phyloP scores from a whole-genome alignment of 2,888 invertebrate genomes.

The Temnothorax ravouxi region DNA sequence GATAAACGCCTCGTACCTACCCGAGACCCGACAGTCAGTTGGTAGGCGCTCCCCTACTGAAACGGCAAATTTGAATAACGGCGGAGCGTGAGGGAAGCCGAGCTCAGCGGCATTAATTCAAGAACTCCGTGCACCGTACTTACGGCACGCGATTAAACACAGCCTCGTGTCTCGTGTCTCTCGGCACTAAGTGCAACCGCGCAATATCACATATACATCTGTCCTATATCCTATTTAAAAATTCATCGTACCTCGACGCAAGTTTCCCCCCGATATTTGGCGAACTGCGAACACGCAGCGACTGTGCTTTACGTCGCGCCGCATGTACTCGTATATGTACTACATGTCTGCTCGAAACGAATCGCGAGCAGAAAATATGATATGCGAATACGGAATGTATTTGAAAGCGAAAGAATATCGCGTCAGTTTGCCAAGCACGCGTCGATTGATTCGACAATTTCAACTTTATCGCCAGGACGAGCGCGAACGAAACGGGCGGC shows the following conservation, averaged over 20 bases:
- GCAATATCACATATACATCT: slow-evolving; percentile 10
- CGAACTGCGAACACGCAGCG: not conserved
- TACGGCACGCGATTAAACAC: slow-evolving; percentile 40
- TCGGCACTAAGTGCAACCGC: not conserved
- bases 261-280: not conserved
- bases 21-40: slow-evolving; percentile 27
- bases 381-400: not conserved
- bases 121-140: slow-evolving; percentile 25
- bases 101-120: slow-evolving; percentile 44
- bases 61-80: slow-evolving; percentile 51
- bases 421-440: not conserved
- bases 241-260: slow-evolving; percentile 11
- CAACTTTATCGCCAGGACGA: slow-evolving; percentile 12
- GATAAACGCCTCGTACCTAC: slow-evolving; percentile 27
- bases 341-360: no score
- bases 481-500: not conserved
- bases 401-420: slow-evolving; percentile 5
- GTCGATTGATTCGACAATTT: slow-evolving; percentile 29
- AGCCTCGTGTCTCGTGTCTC: not conserved
- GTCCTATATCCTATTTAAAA: slow-evolving; percentile 19
- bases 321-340: no score
- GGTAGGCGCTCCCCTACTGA: slow-evolving; percentile 23
- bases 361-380: slow-evolving; percentile 1
- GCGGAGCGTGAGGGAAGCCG: slow-evolving; percentile 17
- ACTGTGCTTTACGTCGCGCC: not conserved